A percentile compares a stretch with the other conserved stretches of the same genome.
Evolutionary conservation across 2,888 invertebrate species (phyloP).

Genomic region (Aphodius sticticus): DNA sequence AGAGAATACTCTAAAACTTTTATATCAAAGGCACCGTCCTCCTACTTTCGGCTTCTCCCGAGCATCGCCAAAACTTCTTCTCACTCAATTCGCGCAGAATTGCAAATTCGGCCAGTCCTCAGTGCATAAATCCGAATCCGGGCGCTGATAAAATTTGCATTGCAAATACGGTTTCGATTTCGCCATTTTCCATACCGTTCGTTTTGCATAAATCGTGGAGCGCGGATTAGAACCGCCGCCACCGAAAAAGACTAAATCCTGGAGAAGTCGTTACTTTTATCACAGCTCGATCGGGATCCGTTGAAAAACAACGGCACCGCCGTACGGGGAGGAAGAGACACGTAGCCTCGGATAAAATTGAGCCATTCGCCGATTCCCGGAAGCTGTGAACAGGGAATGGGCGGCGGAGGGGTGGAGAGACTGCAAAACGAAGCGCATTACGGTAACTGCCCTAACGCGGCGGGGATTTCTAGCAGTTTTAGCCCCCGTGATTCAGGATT

Average conservation of each 20-base stretch:
- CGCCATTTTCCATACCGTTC: background rate
- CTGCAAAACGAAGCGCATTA: background rate
- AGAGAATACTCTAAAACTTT: background rate
- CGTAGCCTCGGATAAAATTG: background rate
- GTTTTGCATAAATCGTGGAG: background rate
- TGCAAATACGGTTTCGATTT: constrained; percentile 4
- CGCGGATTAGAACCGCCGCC: background rate
- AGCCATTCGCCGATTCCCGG: background rate
- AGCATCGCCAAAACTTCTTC: background rate
- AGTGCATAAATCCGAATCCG: constrained; percentile 4
- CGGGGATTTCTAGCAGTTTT: background rate
- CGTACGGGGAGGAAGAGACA: background rate
- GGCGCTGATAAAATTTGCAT: background rate
- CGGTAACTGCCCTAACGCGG: background rate
- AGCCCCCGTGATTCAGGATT: background rate
- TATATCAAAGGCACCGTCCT: background rate
- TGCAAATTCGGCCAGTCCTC: background rate
- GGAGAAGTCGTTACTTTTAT: background rate
- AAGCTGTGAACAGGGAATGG: constrained; percentile 4
- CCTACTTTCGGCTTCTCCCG: background rate
- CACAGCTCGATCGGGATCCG: background rate
- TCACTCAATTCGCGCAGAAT: background rate
- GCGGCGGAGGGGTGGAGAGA: background rate
- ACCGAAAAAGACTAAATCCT: background rate
- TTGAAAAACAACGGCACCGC: background rate